phyloP scores from a whole-genome alignment of 2,113 vertebrate genomes.

The Sceloporus tristichus region DNA sequence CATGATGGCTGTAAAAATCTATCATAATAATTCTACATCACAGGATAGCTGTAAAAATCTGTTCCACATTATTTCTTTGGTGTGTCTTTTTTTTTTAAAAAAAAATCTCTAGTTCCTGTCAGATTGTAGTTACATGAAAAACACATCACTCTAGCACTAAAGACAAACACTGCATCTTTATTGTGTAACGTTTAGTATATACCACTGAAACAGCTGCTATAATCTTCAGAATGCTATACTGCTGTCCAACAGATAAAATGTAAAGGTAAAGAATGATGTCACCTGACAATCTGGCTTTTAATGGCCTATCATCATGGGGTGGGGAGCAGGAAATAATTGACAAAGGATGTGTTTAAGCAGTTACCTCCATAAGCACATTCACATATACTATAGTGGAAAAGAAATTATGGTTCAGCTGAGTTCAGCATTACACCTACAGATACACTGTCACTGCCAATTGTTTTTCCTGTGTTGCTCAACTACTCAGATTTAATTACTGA shows the following conservation, averaged over 20 bases:
- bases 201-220: conserved; percentile 40
- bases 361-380: conserved; percentile 15
- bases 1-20: neutral
- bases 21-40: conserved; percentile 37
- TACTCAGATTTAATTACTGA: conserved; percentile 15
- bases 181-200: conserved; percentile 37
- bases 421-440: conserved; percentile 35
- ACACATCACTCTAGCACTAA: conserved; percentile 18
- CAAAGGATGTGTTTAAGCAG: conserved; percentile 25
- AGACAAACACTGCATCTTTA: conserved; percentile 14
- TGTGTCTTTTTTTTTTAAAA: neutral
- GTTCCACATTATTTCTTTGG: conserved; percentile 7
- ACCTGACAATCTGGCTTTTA: conserved; percentile 24
- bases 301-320: neutral
- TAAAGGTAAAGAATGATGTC: conserved; percentile 34
- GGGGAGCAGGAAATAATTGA: conserved; percentile 29
- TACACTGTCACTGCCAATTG: neutral
- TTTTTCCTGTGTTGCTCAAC: conserved; percentile 41
- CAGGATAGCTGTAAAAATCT: conserved; percentile 25
- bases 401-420: conserved; percentile 44
- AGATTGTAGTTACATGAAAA: conserved; percentile 34
- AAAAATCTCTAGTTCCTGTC: conserved; percentile 18
- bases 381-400: conserved; percentile 30
- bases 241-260: conserved; percentile 16
- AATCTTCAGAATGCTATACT: neutral